phyloP scores from a whole-genome alignment of 2,888 invertebrate genomes.

The Nemapogon koenigi region DNA sequence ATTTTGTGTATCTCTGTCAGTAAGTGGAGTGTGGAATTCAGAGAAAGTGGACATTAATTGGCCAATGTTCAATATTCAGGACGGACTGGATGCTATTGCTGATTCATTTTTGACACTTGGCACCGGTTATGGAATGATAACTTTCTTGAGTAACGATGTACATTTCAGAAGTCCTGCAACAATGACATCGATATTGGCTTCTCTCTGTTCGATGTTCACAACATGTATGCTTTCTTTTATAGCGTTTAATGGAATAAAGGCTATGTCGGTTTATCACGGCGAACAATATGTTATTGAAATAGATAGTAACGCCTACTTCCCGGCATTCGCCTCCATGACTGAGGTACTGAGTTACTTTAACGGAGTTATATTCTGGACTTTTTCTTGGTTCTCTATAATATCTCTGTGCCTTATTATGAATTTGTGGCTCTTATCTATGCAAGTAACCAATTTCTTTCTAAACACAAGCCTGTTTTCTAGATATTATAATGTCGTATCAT shows the following conservation, averaged over 20 bases:
- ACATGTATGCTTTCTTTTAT: conserved; percentile 31
- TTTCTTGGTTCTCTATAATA: conserved; percentile 38
- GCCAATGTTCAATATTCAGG: conserved; percentile 22
- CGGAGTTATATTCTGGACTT: conserved; percentile 32
- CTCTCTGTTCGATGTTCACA: conserved; percentile 30
- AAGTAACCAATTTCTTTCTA: conserved; percentile 27
- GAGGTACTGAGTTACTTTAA: conserved; percentile 44
- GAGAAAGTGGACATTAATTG: conserved; percentile 26
- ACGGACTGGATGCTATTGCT: conserved; percentile 23
- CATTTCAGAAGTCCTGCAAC: conserved; percentile 47
- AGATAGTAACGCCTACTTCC: conserved; percentile 30
- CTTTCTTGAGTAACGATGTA: conserved; percentile 33
- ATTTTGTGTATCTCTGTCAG: conserved; percentile 36
- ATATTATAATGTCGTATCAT: background rate
- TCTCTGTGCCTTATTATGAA: conserved; percentile 34
- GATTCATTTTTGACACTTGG: conserved; percentile 34
- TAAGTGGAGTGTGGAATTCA: conserved; percentile 42
- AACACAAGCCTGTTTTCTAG: background rate
- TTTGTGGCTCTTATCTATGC: conserved; percentile 35
- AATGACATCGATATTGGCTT: conserved; percentile 38
- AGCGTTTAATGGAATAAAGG: conserved; percentile 38
- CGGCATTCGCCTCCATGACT: conserved; percentile 33
- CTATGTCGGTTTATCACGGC: conserved; percentile 47
- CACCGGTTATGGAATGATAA: conserved; percentile 37
- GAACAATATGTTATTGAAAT: conserved; percentile 43